A percentile compares a stretch with the other conserved stretches of the same genome.
phyloP scores from a whole-genome alignment of 2,888 invertebrate genomes.

The Perdita meconis region DNA sequence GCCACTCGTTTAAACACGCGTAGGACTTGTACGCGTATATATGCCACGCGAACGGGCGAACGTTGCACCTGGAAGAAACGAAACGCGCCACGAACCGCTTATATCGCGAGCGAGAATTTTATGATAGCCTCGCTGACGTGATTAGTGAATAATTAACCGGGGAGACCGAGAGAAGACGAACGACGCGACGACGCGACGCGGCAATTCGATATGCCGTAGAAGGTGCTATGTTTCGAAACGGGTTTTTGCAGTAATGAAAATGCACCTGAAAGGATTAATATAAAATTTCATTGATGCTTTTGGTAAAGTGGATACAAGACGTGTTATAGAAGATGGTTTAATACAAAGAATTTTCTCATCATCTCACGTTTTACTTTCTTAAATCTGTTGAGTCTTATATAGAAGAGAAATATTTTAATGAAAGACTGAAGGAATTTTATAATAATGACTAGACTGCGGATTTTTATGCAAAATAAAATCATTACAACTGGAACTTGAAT shows the following conservation, averaged over 20 bases:
- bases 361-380: no score
- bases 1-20: conserved; percentile 41
- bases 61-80: conserved; percentile 47
- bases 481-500: no score
- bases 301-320: not conserved
- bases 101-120: conserved; percentile 25
- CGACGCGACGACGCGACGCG: no score
- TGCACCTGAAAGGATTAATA: not conserved
- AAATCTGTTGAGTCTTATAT: no score
- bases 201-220: conserved; percentile 12
- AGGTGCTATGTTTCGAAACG: not conserved
- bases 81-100: conserved; percentile 26
- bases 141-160: conserved; percentile 49
- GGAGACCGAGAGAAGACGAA: conserved; percentile 5
- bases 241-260: not conserved
- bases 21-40: conserved; percentile 40
- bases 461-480: no score
- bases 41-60: conserved; percentile 40
- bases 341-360: no score
- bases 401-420: no score
- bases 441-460: no score
- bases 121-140: conserved; percentile 6
- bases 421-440: no score
- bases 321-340: no score
- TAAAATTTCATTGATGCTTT: conserved; percentile 12